Percentiles rank a stretch among this genome's conserved stretches.
Conservation (phyloP, 2,113 vertebrate genomes). For the Archocentrus centrarchus region DNA sequence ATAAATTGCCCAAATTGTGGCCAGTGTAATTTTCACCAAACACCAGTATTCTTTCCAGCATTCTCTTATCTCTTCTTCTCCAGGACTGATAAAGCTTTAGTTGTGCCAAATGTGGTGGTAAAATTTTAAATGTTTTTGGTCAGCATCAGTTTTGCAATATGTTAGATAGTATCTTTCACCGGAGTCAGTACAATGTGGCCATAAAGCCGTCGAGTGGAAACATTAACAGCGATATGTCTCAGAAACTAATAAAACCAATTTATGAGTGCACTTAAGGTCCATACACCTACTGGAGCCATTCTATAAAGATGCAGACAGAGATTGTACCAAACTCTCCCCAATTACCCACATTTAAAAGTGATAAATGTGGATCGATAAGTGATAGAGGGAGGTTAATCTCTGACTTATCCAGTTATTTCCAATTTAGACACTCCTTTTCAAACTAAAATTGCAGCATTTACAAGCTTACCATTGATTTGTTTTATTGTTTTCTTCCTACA, state of each 20-base stretch:
- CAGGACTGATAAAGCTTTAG: neutral
- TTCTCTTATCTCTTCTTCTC: slow-evolving; percentile 8
- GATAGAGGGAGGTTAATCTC: slow-evolving; percentile 67
- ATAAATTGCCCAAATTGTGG: neutral
- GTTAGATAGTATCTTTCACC: slow-evolving; percentile 65
- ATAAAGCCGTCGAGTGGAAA: slow-evolving; percentile 78
- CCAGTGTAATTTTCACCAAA: neutral
- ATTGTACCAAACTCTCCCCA: slow-evolving; percentile 72
- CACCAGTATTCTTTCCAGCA: neutral
- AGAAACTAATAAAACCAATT: slow-evolving; percentile 83
- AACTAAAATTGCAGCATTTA: slow-evolving; percentile 64
- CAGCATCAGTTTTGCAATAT: slow-evolving; percentile 75
- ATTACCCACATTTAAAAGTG: slow-evolving; percentile 80
- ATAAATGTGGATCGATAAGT: slow-evolving; percentile 77
- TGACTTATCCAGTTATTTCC: slow-evolving; percentile 66
- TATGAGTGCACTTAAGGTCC: slow-evolving; percentile 81
- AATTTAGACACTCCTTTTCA: slow-evolving; percentile 56
- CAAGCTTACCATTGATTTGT: slow-evolving; percentile 68
- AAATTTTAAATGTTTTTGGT: slow-evolving; percentile 45
- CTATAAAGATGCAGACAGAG: slow-evolving; percentile 78
- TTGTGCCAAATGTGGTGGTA: slow-evolving; percentile 12
- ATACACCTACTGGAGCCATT: slow-evolving; percentile 76
- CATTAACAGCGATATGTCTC: slow-evolving; percentile 82
- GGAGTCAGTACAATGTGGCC: slow-evolving; percentile 76
- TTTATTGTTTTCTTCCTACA: slow-evolving; percentile 66